A percentile compares a stretch with the other conserved stretches of the same genome.
These are phyloP conservation scores for Drosophila subsilvestris DNA, from an alignment of 2,888 invertebrate genomes.

Conservation along the genomic window DNA sequence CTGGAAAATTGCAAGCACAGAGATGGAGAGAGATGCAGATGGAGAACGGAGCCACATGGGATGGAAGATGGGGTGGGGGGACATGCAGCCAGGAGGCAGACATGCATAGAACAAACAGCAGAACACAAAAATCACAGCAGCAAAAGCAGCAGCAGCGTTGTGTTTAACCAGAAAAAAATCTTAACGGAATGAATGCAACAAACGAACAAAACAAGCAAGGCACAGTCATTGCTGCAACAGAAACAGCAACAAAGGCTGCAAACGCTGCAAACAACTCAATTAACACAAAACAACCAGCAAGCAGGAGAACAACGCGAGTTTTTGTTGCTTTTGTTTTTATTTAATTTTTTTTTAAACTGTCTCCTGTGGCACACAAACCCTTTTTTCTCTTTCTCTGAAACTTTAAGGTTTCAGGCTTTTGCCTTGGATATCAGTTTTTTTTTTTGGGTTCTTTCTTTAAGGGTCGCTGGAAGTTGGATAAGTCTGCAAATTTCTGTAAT, in stretches of 20 bases:
- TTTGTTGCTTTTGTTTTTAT: slow-evolving; percentile 8
- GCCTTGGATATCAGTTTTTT: background rate
- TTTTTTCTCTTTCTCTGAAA: background rate
- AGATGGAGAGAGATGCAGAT: background rate
- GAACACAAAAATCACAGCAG: slow-evolving; percentile 35
- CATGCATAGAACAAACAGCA: slow-evolving; percentile 47
- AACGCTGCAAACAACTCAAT: slow-evolving; percentile 66
- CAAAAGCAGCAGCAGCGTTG: slow-evolving; percentile 14
- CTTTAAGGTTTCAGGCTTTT: background rate
- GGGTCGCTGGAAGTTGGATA: background rate
- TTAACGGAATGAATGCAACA: slow-evolving; percentile 55
- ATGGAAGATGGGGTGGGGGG: background rate
- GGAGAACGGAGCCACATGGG: background rate
- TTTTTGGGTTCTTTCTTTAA: too few species aligned
- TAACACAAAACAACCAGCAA: slow-evolving; percentile 56
- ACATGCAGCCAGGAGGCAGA: slow-evolving; percentile 11
- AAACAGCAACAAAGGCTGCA: slow-evolving; percentile 35
- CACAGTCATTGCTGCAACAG: slow-evolving; percentile 36
- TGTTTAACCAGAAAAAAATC: slow-evolving; percentile 41
- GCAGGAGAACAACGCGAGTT: slow-evolving; percentile 30
- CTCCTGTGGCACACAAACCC: slow-evolving; percentile 21
- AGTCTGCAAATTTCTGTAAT: too few species aligned
- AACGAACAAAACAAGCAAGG: slow-evolving; percentile 37
- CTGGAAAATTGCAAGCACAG: slow-evolving; percentile 62
- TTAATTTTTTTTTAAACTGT: slow-evolving; percentile 18